Conservation (phyloP, 2,888 invertebrate genomes). For the Eucriotettix oculatus region DNA sequence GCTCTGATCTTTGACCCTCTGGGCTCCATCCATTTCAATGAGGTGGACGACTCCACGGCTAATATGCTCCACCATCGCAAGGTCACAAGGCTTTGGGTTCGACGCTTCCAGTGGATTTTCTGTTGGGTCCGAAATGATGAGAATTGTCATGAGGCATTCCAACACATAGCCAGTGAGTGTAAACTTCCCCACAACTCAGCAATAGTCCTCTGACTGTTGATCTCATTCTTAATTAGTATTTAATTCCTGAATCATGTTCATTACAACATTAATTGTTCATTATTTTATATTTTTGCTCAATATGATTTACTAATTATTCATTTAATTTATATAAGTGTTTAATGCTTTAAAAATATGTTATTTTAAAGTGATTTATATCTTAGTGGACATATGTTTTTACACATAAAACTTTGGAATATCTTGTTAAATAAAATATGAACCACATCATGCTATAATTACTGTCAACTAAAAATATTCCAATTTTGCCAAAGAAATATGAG, state of each 20-base stretch:
- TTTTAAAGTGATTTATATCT: not conserved
- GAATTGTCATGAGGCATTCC: slow-evolving; percentile 60
- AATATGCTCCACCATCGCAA: slow-evolving; percentile 50
- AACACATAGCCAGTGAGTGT: slow-evolving; percentile 53
- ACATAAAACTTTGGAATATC: too few relatives aligned
- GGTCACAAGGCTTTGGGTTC: slow-evolving; percentile 55
- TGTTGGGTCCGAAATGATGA: slow-evolving; percentile 54
- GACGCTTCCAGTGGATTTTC: slow-evolving; percentile 57
- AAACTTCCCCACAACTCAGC: not conserved
- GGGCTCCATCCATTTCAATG: slow-evolving; percentile 40
- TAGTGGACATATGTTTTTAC: not conserved
- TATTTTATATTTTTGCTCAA: too few relatives aligned
- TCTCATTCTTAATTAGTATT: too few relatives aligned
- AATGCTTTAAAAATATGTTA: not conserved
- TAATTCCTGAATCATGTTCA: too few relatives aligned
- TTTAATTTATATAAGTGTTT: not conserved
- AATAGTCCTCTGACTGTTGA: too few relatives aligned
- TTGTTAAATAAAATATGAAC: too few relatives aligned
- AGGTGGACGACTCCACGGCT: slow-evolving; percentile 36
- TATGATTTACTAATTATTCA: not conserved
- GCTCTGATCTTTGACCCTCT: slow-evolving; percentile 70
- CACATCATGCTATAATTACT: too few relatives aligned
- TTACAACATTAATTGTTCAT: too few relatives aligned
- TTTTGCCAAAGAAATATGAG: too few relatives aligned
- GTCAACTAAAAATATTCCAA: too few relatives aligned